Percentiles rank a stretch among this genome's conserved stretches.
Evolutionary conservation across 2,888 invertebrate species (phyloP).

Genomic region (Notocelia uddmanniana): DNA sequence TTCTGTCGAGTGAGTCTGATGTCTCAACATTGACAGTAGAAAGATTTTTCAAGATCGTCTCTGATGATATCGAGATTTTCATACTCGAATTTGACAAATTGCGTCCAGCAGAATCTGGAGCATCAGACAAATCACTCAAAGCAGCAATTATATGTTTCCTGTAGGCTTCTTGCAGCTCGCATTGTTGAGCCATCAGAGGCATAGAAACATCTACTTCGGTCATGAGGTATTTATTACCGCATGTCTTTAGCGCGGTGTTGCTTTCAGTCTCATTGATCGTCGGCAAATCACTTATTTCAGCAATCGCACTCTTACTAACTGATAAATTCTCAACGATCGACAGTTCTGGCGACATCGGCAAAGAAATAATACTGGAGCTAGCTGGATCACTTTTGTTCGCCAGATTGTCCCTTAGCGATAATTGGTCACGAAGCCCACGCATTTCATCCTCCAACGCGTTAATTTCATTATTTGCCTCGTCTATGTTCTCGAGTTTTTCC

Average conservation of each 20-base stretch:
- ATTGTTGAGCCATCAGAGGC: constrained; percentile 72
- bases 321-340: constrained; percentile 78
- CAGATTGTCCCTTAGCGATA: constrained; percentile 15
- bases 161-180: constrained; percentile 55
- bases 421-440: constrained; percentile 7
- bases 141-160: constrained; percentile 42
- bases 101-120: constrained; percentile 44
- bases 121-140: constrained; percentile 23
- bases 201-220: constrained; percentile 65
- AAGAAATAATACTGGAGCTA: constrained; percentile 70
- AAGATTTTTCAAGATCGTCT: constrained; percentile 64
- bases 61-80: constrained; percentile 53
- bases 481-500: constrained; percentile 61
- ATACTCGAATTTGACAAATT: constrained; percentile 25
- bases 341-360: constrained; percentile 75
- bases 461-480: constrained; percentile 55
- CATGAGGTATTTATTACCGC: constrained; percentile 61
- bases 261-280: constrained; percentile 61
- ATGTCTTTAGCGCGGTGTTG: constrained; percentile 47
- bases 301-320: constrained; percentile 62
- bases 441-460: constrained; percentile 9
- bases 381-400: constrained; percentile 49
- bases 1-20: constrained; percentile 67
- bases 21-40: constrained; percentile 60
- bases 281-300: constrained; percentile 52